Evolutionary conservation across 2,797 vertebrate species (phyloP).

Genomic region (Sciurus carolinensis): DNA sequence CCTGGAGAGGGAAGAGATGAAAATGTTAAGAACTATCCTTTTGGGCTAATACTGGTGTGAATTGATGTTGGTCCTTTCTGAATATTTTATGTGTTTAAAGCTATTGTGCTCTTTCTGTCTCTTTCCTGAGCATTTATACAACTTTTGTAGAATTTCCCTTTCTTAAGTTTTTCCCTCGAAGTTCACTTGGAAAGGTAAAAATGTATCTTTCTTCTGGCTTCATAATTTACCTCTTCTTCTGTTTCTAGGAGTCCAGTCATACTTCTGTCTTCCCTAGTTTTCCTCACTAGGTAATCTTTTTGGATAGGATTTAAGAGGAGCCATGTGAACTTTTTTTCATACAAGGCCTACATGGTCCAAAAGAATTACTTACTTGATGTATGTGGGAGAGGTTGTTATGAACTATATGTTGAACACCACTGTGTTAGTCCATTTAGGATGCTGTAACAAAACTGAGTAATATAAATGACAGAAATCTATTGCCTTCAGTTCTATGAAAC

Average conservation of each 20-base stretch:
- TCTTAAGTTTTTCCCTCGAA: background rate
- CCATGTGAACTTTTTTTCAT: background rate
- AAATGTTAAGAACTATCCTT: background rate
- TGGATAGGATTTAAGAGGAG: background rate
- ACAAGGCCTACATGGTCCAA: background rate
- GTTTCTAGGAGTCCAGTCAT: background rate
- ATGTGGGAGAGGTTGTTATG: background rate
- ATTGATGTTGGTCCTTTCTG: background rate
- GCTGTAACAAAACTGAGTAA: background rate
- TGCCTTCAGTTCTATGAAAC: background rate
- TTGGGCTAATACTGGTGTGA: background rate
- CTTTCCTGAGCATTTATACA: background rate
- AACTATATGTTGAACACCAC: background rate
- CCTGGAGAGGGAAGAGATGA: background rate
- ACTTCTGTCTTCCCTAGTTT: background rate
- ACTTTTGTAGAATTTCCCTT: background rate
- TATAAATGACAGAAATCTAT: background rate
- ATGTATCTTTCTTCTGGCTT: background rate
- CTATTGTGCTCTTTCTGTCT: background rate
- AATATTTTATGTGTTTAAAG: background rate
- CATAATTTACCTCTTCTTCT: background rate
- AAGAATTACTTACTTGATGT: background rate
- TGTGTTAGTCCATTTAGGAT: background rate
- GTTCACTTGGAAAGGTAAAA: slow-evolving; percentile 12
- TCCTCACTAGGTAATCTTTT: background rate